Percentiles rank a stretch among this genome's conserved stretches.
Conservation (phyloP, 2,888 invertebrate species). For the Tribolium freemani region DNA sequence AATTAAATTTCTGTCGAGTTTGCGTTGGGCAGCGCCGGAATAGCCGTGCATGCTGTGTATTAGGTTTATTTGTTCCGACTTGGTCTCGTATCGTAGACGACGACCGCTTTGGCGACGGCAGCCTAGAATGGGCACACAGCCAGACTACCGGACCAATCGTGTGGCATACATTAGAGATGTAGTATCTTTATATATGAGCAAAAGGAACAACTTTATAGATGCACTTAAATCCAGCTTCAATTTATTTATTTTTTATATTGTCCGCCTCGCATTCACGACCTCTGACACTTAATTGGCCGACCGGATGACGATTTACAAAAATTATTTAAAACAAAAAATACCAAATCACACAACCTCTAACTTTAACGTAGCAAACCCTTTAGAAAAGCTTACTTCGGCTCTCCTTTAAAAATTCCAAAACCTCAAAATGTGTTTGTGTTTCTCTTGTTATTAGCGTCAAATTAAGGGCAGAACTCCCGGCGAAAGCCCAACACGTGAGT, state of each 20-base stretch:
- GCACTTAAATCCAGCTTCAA: slow-evolving; percentile 33
- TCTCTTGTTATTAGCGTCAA: no score
- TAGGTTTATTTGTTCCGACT: slow-evolving; percentile 42
- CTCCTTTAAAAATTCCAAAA: no score
- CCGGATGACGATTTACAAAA: background rate
- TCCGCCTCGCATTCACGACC: background rate
- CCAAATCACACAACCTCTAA: no score
- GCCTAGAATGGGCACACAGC: slow-evolving; percentile 48
- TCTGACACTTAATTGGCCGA: background rate
- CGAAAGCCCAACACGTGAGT: no score
- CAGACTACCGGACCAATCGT: slow-evolving; percentile 46
- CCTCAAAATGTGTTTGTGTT: no score
- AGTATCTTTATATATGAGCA: slow-evolving; percentile 34
- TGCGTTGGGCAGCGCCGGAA: slow-evolving; percentile 33
- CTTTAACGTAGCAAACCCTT: no score
- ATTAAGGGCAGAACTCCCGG: no score
- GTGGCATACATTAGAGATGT: slow-evolving; percentile 43
- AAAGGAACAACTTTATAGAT: slow-evolving; percentile 35
- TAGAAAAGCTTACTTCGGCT: no score
- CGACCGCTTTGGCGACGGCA: slow-evolving; percentile 43
- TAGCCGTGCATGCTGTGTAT: slow-evolving; percentile 40
- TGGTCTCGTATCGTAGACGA: slow-evolving; percentile 35
- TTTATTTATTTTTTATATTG: slow-evolving; percentile 28
- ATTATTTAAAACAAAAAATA: background rate
- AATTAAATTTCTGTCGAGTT: slow-evolving; percentile 43